Conservation (phyloP, 1,140 invertebrate species). For the Trichomalopsis sarcophagae region DNA sequence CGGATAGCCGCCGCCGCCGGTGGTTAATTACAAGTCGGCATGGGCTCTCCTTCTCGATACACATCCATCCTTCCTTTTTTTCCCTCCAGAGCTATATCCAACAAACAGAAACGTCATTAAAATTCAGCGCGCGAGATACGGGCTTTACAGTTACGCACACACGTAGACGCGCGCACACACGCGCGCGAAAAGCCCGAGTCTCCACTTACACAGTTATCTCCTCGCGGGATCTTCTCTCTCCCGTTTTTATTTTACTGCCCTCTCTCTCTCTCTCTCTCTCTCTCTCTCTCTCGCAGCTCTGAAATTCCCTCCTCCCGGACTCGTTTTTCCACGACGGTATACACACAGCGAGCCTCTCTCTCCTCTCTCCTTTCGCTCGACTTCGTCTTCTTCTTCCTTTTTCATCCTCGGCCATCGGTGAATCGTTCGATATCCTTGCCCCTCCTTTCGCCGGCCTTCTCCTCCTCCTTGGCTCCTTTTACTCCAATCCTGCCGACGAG, state of each 20-base stretch:
- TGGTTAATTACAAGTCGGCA: slow-evolving; percentile 47
- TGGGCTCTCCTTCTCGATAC: neutral
- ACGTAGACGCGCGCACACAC: neutral
- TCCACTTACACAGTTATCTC: slow-evolving; percentile 72
- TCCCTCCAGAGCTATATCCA: neutral
- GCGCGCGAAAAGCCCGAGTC: slow-evolving; percentile 41
- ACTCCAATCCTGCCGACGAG: slow-evolving; percentile 48
- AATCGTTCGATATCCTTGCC: slow-evolving; percentile 49
- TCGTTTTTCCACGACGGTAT: slow-evolving; percentile 51
- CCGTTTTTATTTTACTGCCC: slow-evolving; percentile 64
- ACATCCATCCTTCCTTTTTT: slow-evolving; percentile 14
- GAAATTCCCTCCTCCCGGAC: slow-evolving; percentile 42
- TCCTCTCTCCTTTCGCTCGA: slow-evolving; percentile 35
- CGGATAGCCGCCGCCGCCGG: neutral
- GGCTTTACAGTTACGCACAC: slow-evolving; percentile 48
- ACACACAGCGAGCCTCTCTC: slow-evolving; percentile 31
- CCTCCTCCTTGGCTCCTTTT: slow-evolving; percentile 38
- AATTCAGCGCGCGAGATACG: slow-evolving; percentile 51
- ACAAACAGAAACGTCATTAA: slow-evolving; percentile 52
- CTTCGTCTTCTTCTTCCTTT: slow-evolving; percentile 30
- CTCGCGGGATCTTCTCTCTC: slow-evolving; percentile 66
- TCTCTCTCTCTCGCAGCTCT: slow-evolving; percentile 49
- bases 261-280: slow-evolving; percentile 50
- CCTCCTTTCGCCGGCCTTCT: neutral
- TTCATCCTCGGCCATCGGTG: slow-evolving; percentile 50